Conservation (phyloP, 2,113 vertebrate species). For the Tor tambroides region DNA sequence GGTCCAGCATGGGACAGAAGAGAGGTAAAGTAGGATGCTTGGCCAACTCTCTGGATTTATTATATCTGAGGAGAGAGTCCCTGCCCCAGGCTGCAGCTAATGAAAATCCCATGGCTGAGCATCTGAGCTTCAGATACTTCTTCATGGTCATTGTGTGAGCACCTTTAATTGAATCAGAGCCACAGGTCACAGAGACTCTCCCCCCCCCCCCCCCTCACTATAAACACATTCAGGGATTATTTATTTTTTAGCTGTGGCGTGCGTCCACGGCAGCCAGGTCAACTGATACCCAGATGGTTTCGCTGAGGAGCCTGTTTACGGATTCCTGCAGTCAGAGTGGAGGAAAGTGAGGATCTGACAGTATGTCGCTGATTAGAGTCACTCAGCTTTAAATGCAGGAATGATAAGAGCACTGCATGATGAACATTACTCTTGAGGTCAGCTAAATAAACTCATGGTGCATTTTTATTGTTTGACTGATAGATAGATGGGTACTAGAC, state of each 20-base stretch:
- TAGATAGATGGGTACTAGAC: not conserved
- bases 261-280: slow-evolving; percentile 60
- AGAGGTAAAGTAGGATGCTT: slow-evolving; percentile 51
- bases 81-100: slow-evolving; percentile 63
- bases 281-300: slow-evolving; percentile 70
- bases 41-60: slow-evolving; percentile 54
- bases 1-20: slow-evolving; percentile 39
- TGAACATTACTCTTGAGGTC: not conserved
- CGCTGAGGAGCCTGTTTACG: slow-evolving; percentile 69
- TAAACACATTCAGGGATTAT: slow-evolving; percentile 69
- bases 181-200: slow-evolving; percentile 59
- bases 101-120: slow-evolving; percentile 65
- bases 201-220: slow-evolving; percentile 54
- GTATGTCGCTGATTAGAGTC: slow-evolving; percentile 71
- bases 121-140: slow-evolving; percentile 54
- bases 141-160: slow-evolving; percentile 59
- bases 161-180: slow-evolving; percentile 65
- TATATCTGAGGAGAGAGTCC: slow-evolving; percentile 55
- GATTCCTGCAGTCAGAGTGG: slow-evolving; percentile 67
- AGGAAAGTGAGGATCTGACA: slow-evolving; percentile 52
- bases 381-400: slow-evolving; percentile 41
- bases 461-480: not conserved
- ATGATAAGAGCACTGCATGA: not conserved
- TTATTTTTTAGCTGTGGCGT: slow-evolving; percentile 71
- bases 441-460: not conserved